phyloP scores from a whole-genome alignment of 2,888 invertebrate genomes.

The Sepioteuthis lessoniana region DNA sequence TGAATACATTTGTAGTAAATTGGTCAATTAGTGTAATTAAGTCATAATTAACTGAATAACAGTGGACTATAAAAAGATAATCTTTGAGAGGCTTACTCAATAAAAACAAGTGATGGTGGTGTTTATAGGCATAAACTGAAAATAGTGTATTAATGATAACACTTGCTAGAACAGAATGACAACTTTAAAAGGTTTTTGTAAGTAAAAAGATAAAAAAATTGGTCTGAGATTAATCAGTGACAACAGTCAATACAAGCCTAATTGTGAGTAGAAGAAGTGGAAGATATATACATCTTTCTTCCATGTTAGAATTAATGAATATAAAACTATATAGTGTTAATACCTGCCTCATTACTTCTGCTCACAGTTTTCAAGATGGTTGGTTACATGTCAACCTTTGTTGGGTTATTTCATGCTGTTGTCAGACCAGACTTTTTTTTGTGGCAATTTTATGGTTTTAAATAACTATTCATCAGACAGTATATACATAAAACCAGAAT shows the following conservation, averaged over 20 bases:
- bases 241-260: background rate
- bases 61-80: background rate
- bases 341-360: too few species aligned
- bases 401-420: too few species aligned
- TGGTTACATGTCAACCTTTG: too few species aligned
- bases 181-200: background rate
- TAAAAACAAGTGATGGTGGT: background rate
- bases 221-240: background rate
- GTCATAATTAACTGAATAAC: background rate
- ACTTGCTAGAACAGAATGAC: background rate
- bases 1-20: background rate
- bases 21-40: background rate
- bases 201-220: background rate
- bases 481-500: too few species aligned
- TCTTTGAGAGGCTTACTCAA: background rate
- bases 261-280: background rate
- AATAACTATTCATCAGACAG: too few species aligned
- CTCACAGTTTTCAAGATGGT: too few species aligned
- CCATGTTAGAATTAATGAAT: background rate
- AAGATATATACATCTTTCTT: background rate
- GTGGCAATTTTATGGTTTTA: too few species aligned
- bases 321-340: too few species aligned
- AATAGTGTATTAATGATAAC: background rate
- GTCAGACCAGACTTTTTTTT: too few species aligned
- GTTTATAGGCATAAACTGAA: background rate